Evolutionary conservation across 2,113 vertebrate genomes (phyloP), one percentile per base, ranked within the genome.

Genomic region (Columba livia): DNA sequence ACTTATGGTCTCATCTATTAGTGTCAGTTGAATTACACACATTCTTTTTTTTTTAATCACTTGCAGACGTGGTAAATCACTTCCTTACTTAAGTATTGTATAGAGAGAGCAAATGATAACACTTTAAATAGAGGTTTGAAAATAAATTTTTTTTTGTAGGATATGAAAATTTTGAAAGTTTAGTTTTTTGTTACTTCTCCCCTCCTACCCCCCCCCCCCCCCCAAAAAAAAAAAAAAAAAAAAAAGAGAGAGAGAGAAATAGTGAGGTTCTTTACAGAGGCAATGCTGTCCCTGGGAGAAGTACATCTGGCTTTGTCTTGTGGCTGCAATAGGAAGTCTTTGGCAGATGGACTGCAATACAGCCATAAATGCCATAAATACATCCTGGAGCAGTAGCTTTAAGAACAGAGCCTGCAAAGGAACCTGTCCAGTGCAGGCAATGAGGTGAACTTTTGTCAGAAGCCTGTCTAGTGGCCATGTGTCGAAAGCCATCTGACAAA

Each of bases 111-210:
- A 48, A 69, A 6, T 56, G 9, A 16, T 65, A 69, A 28, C 12
- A 9, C 16, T 79, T 61, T 44, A 65, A 90, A 48, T 7, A 75
- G 47, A 20, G 2, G 6, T 50, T 66, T 61, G 34, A 82, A 94
- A 85, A 79, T 0, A 60, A 78, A n/a, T 54, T 11, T 0, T 64
- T 61, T 78, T 83, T 69, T 51, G 21, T 58, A 23, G 6, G 6
- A 31, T 62, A 66, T 51, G 12, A 71, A 42, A 47, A 62, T 58
- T 54, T 79, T 66, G 29, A 14, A 57, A 53, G 11, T 66, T 80
- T 24, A 58, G 8, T 0, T 0, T 5, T 83, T 42, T 53, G 5
- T 36, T 32, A 6, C 4, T 15, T 20, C 40, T 66, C 40, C 16
- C 16, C 42, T 4, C 42, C 6, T 5, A 7, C 42, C 42, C 42